Conservation (phyloP, 2,113 vertebrate species). For the Onychostruthus taczanowskii region DNA sequence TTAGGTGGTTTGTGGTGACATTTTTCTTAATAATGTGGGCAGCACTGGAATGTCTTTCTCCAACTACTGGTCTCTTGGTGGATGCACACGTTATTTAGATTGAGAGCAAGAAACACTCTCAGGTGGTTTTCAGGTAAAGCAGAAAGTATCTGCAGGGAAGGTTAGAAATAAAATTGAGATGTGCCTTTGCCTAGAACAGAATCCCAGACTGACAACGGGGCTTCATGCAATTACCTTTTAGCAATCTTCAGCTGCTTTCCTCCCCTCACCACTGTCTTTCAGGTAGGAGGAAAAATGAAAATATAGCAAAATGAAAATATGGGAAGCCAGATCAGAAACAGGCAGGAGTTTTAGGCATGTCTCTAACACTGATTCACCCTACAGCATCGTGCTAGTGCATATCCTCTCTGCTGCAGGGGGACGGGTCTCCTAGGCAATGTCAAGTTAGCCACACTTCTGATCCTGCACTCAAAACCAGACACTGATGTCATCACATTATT, state of each 20-base stretch:
- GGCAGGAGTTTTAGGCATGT: neutral
- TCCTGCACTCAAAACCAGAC: neutral
- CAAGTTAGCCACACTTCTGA: neutral
- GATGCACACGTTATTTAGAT: neutral
- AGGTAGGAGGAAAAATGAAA: neutral
- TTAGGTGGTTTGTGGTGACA: neutral
- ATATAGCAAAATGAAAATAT: neutral
- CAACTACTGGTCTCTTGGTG: neutral
- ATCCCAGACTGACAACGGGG: neutral
- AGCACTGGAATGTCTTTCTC: neutral
- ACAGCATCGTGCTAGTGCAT: neutral
- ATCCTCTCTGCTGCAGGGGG: neutral
- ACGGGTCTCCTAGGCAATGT: neutral
- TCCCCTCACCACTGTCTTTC: neutral
- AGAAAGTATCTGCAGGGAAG: neutral
- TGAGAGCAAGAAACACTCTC: neutral
- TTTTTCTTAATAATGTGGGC: slow-evolving; percentile 28
- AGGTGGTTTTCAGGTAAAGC: neutral
- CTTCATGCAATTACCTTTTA: neutral
- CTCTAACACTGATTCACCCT: neutral
- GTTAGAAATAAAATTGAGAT: slow-evolving; percentile 2
- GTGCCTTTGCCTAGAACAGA: neutral
- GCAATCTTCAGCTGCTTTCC: neutral
- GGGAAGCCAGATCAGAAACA: neutral
- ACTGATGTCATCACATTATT: neutral